Evolutionary conservation across 1,140 invertebrate species (phyloP).

Genomic region (Apis dorsata): DNA sequence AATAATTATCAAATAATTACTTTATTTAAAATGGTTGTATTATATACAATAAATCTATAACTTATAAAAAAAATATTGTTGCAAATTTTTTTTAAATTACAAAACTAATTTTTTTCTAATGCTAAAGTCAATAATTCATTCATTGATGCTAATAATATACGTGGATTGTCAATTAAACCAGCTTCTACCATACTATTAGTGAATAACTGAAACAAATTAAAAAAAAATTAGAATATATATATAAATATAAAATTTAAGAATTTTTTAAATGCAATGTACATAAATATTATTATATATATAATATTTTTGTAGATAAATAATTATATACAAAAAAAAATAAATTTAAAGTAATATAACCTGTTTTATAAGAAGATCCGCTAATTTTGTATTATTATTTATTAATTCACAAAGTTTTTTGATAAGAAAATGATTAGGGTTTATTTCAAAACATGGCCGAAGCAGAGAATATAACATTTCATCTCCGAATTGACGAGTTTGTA

Average conservation of each 20-base stretch:
- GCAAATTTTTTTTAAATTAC: not conserved
- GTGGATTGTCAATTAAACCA: slow-evolving; percentile 95
- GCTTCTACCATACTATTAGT: slow-evolving; percentile 97
- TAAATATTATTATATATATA: not conserved
- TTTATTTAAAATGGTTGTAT: not conserved
- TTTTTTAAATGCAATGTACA: too few relatives aligned
- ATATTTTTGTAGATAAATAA: not conserved
- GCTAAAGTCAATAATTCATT: slow-evolving; percentile 93
- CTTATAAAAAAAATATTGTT: not conserved
- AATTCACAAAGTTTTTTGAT: slow-evolving; percentile 93
- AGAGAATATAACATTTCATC: slow-evolving; percentile 93
- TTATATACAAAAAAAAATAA: too few relatives aligned
- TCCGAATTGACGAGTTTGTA: slow-evolving; percentile 90
- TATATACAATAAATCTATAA: slow-evolving; percentile 5
- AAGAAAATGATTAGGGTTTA: slow-evolving; percentile 95
- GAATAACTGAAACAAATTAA: slow-evolving; percentile 85
- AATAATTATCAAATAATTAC: not conserved
- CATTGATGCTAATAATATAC: slow-evolving; percentile 90
- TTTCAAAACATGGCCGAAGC: slow-evolving; percentile 94
- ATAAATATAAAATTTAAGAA: not conserved
- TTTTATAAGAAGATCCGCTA: slow-evolving; percentile 91
- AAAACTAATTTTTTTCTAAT: slow-evolving; percentile 87
- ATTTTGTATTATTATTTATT: slow-evolving; percentile 86
- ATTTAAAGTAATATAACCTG: slow-evolving; percentile 84
- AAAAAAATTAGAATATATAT: not conserved